phyloP scores from a whole-genome alignment of 1,140 invertebrate genomes.

The Drosophila mojavensis region DNA sequence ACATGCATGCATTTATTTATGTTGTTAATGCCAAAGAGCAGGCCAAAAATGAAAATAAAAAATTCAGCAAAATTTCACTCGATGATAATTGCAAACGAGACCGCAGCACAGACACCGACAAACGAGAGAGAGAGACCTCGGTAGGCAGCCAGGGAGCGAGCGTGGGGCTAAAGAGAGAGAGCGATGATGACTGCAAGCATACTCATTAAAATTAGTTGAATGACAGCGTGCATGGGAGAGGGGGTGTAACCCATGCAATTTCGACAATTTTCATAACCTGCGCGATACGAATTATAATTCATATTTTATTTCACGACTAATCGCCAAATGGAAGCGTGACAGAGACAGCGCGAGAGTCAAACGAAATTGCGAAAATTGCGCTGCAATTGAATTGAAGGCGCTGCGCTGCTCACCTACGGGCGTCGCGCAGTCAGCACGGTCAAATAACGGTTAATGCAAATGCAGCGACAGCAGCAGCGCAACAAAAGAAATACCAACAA shows the following conservation, averaged over 20 bases:
- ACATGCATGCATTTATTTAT: constrained; percentile 48
- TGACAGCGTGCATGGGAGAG: background rate
- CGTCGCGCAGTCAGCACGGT: constrained; percentile 52
- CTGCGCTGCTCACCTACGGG: constrained; percentile 58
- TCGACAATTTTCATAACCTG: constrained; percentile 53
- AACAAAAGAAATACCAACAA: constrained; percentile 5
- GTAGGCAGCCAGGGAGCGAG: background rate
- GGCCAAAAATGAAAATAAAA: constrained; percentile 46
- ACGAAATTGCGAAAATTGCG: constrained; percentile 8
- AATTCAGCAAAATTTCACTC: constrained; percentile 39
- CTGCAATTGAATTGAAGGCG: constrained; percentile 53
- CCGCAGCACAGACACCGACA: background rate
- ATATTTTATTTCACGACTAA: constrained; percentile 64
- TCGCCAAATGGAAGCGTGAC: background rate
- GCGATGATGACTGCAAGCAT: constrained; percentile 43
- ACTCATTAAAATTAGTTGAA: constrained; percentile 62
- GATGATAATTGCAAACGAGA: constrained; percentile 45
- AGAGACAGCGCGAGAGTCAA: constrained; percentile 5
- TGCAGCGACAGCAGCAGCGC: constrained; percentile 26
- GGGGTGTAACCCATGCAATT: background rate
- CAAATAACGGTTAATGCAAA: constrained; percentile 75
- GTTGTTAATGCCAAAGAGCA: constrained; percentile 42
- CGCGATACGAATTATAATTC: constrained; percentile 63
- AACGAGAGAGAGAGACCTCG: background rate
- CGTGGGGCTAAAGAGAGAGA: constrained; percentile 5